A percentile compares a stretch with the other conserved stretches of the same genome.
Conservation (phyloP, 2,797 vertebrate genomes). For the Gephyroberyx darwinii region DNA sequence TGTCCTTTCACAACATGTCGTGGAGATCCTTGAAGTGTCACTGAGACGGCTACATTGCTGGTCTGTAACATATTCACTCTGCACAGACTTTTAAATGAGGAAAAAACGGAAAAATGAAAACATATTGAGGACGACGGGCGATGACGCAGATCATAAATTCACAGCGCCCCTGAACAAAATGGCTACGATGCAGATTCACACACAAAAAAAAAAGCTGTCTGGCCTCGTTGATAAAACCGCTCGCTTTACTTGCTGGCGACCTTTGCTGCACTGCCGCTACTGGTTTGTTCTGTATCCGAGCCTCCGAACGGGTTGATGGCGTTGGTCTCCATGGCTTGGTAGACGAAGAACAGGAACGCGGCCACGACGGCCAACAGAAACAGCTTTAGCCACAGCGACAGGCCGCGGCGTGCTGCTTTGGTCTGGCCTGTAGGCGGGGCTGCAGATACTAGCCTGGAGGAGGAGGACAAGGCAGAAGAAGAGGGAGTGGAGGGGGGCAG, state of each 20-base stretch:
- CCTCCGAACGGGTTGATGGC: constrained; percentile 83
- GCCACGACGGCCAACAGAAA: constrained; percentile 83
- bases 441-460: constrained; percentile 73
- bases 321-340: constrained; percentile 96
- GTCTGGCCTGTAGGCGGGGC: constrained; percentile 78
- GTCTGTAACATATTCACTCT: constrained; percentile 6
- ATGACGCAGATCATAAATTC: constrained; percentile 27
- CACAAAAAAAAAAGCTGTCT: constrained; percentile 15
- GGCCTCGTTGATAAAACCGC: not conserved
- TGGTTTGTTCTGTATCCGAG: not conserved
- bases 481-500: constrained; percentile 28
- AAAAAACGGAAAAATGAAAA: not conserved
- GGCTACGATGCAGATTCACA: constrained; percentile 51
- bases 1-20: constrained; percentile 27
- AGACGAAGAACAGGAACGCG: constrained; percentile 89
- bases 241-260: constrained; percentile 37
- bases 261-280: constrained; percentile 5
- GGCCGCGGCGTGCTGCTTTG: constrained; percentile 71
- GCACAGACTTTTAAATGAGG: constrained; percentile 13
- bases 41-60: not conserved
- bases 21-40: constrained; percentile 29
- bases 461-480: constrained; percentile 70
- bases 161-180: constrained; percentile 38
- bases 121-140: not conserved
- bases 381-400: constrained; percentile 91